phyloP scores from a whole-genome alignment of 2,113 vertebrate genomes.

The Corythornis cristatus region DNA sequence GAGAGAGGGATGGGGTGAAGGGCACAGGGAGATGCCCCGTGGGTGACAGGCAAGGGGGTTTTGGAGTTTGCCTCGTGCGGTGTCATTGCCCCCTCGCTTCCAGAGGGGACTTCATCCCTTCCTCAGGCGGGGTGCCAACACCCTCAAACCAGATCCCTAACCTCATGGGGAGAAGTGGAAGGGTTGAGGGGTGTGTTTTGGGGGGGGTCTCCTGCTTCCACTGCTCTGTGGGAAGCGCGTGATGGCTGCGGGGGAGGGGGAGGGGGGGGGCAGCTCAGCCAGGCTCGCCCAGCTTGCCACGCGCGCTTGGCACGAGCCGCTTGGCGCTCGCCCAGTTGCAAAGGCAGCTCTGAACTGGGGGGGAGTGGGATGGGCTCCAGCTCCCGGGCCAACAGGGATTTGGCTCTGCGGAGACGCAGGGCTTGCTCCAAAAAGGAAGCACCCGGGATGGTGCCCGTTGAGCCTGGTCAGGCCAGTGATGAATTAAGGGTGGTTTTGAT shows the following conservation, averaged over 20 bases:
- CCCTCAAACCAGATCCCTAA: fast-evolving
- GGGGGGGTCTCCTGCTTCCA: background rate
- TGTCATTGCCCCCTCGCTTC: background rate
- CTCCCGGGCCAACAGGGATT: background rate
- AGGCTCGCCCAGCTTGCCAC: background rate
- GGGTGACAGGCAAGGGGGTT: fast-evolving
- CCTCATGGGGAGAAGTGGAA: background rate
- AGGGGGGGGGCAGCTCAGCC: background rate
- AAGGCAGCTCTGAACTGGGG: background rate
- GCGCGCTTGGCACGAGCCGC: background rate
- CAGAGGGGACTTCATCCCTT: background rate
- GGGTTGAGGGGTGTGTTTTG: too few species aligned
- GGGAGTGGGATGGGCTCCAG: background rate
- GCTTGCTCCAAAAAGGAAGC: background rate
- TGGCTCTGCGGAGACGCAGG: fast-evolving
- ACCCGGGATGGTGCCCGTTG: fast-evolving
- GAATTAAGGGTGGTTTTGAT: background rate
- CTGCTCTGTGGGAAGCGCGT: fast-evolving
- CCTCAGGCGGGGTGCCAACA: fast-evolving
- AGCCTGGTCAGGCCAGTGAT: background rate
- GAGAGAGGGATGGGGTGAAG: background rate
- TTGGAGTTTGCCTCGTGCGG: fast-evolving
- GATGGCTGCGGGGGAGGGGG: background rate
- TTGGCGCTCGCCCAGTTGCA: background rate
- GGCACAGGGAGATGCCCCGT: background rate